Evolutionary conservation across 1,140 invertebrate species (phyloP), one percentile per base, ranked within the genome.

Genomic region (Nixonia krombeini): DNA sequence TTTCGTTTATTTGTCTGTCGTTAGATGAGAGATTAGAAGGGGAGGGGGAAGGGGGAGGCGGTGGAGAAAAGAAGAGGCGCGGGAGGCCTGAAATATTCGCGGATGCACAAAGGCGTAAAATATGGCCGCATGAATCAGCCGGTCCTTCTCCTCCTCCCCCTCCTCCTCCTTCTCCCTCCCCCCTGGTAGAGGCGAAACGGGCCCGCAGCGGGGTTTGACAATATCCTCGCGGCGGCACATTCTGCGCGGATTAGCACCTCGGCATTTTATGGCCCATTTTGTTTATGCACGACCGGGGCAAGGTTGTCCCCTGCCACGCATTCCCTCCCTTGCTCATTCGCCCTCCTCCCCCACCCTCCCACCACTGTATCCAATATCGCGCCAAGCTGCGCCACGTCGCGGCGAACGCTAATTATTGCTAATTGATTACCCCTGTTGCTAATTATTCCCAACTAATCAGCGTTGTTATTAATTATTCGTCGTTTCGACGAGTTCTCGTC

Each of bases 161-260:
- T n/a, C n/a, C n/a, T n/a, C n/a, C n/a, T n/a, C n/a, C n/a, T n/a
- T n/a, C n/a, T n/a, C n/a, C n/a, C n/a, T n/a, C n/a, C n/a, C n/a
- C n/a, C n/a, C n/a, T n/a, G n/a, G n/a, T n/a, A n/a, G 49, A 21
- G 18, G 6, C 12, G 40, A 41, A n/a, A 26, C 28, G 51, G 16
- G 29, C 51, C 40, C 37, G 37, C 38, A 42, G 25, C 4, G 33
- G 35, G 23, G 35, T 79, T 78, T 78, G 76, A 78, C 77, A 78
- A 78, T 78, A 76, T 75, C 59, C 73, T 77, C 66, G 56, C 55
- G 73, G 55, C 72, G 69, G 76, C 76, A n/a, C n/a, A 78, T 77
- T 78, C 75, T 78, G 52, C 73, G 67, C 73, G 76, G 76, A 80
- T 78, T 80, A 80, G 75, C 76, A 74, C 72, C 73, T 76, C 63